Base-by-base conservation (phyloP, 2,888 invertebrate species). In the Lepidochrysops patricia region DNA sequence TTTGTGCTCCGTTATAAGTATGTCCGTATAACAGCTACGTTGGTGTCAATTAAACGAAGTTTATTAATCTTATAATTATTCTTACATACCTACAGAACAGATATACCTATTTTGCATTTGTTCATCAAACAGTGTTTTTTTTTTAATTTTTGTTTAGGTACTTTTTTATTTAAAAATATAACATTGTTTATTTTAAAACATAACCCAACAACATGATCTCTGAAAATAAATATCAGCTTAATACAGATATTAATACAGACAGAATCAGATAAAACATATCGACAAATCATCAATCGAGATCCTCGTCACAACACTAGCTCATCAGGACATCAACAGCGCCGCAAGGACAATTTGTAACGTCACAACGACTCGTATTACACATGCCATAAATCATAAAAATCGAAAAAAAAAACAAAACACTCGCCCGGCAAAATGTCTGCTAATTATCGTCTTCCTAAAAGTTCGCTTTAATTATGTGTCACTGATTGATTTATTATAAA, bases 381-480 rank as follows among this genome's bases (percentile, higher is more conserved):
- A 68, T 68, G 70, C 70, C 85, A 81, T 88, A 84, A 87, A 88
- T 88, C 88, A 89, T 86, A 78, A 64, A 59, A 62, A 61, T 76
- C 80, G 82, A 84, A 84, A 80, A 73, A 67, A 65, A 64, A 35
- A 15, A 72, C 80, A 82, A 84, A 79, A 80, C 7, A 19, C 71
- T 64, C 70, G 64, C 65, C 70, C 76, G 77, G 79, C 82, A 79
- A 84, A 84, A 79, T 80, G 79, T 80, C 78, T 81, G 87, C 86
- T 89, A 89, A 89, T 88, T 88, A 88, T 87, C 87, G 76, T 83
- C 76, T 87, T 84, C 85, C 86, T 83, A 76, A 73, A 75, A 69
- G 67, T 69, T 66, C 61, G 63, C 66, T 67, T 65, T 72, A 71
- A 68, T 72, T 70, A 68, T 63, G 54, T 65, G 63, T 48, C 59